Conservation (phyloP, 2,888 invertebrate species). For the Lepidocyrtoides sp. region DNA sequence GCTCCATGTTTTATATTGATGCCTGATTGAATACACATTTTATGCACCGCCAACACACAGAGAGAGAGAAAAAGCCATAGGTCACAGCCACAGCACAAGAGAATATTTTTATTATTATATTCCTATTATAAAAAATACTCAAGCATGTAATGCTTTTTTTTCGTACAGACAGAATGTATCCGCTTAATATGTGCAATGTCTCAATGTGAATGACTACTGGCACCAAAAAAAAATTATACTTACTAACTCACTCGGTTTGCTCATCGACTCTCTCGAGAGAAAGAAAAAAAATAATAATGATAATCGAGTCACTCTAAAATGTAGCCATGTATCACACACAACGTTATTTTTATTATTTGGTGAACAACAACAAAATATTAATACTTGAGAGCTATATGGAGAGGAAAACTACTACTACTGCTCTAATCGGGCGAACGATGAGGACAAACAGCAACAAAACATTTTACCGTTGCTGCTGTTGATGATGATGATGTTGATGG, state of each 20-base stretch:
- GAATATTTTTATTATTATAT: conserved; percentile 35
- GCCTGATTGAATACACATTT: conserved; percentile 41
- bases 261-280: neutral
- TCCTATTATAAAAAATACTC: conserved; percentile 21
- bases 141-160: neutral
- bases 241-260: conserved; percentile 20
- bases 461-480: neutral
- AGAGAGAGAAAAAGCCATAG: conserved; percentile 59
- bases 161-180: neutral
- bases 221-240: conserved; percentile 45
- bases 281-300: no score
- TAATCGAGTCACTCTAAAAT: conserved; percentile 39
- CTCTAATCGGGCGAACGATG: neutral
- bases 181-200: conserved; percentile 5
- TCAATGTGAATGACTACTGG: conserved; percentile 44
- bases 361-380: conserved; percentile 21
- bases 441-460: neutral
- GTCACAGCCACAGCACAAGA: no score
- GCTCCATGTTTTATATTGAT: neutral
- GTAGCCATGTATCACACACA: neutral
- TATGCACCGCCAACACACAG: neutral
- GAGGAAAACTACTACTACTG: conserved; percentile 5
- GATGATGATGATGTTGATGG: neutral
- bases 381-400: neutral
- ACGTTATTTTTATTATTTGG: conserved; percentile 15